Base-by-base conservation (phyloP, 2,113 vertebrate species). In the Puntigrus tetrazona region DNA sequence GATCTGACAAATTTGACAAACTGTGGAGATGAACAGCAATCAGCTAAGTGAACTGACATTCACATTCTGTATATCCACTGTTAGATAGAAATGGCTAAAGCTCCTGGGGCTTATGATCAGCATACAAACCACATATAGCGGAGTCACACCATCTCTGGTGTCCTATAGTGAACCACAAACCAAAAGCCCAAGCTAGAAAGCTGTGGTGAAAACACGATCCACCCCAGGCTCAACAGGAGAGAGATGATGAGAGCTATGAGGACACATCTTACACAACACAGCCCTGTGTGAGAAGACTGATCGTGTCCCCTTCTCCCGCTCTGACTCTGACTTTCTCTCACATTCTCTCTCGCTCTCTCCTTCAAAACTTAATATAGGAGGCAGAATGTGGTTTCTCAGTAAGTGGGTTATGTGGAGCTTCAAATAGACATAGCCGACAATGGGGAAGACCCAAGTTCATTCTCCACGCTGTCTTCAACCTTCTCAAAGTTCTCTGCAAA, bases 321-420 rank as follows among this genome's bases (percentile, higher is more conserved):
- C 70, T 59, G 10, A 31, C 67, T 38, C 65, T 75, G 16, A n/a
- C 77, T 63, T 29, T 47, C 57, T 43, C 61, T 47, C 27, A 43
- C 59, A 70, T 41, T 77, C 52, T 73, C 16, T 16, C 73, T 74
- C 16, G 13, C 29, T 52, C 29, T 69, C 63, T 69, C 65, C 69
- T 75, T 82, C 59, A 57, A 76, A 65, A 77, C 67, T n/a, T 36
- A 78, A 52, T 70, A 78, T 25, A 80, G 78, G 78, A 75, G 55
- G 70, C 57, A 67, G 74, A 76, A 83, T 74, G 65, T 36, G 84
- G 63, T 75, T 80, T 75, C 81, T 57, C 77, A 50, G 81, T 74
- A 89, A 87, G 76, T 88, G 77, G 83, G 83, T 89, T 88, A 86
- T 43, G 86, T 72, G 86, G 78, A 78, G 84, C 87, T 84, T 55